These are phyloP conservation scores for Lepisosteus oculatus DNA, from an alignment of 2,113 vertebrate genomes.

Conservation along the genomic window DNA sequence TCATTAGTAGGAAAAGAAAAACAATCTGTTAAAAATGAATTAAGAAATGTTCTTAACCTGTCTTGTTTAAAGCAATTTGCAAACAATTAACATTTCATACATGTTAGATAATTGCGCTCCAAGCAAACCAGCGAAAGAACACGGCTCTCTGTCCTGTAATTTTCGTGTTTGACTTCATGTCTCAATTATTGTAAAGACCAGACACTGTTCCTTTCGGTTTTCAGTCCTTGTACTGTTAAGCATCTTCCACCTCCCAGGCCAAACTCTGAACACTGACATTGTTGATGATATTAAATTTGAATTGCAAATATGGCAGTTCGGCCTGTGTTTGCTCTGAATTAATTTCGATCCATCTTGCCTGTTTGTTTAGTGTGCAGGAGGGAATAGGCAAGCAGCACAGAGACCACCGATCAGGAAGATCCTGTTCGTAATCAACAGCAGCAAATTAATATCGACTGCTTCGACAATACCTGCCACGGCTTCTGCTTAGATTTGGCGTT, in stretches of 20 bases:
- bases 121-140: not conserved
- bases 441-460: constrained; percentile 16
- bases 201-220: not conserved
- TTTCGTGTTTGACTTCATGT: constrained; percentile 5
- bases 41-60: no score
- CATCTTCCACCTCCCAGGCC: not conserved
- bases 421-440: constrained; percentile 15
- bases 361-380: constrained; percentile 15
- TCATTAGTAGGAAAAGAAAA: no score
- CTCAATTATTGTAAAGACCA: constrained; percentile 3
- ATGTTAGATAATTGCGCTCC: no score
- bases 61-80: no score
- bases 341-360: constrained; percentile 19
- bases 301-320: constrained; percentile 24
- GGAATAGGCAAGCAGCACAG: constrained; percentile 9
- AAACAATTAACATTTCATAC: no score
- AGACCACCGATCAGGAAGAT: not conserved
- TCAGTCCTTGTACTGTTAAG: not conserved
- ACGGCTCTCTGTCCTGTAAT: not conserved
- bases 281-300: constrained; percentile 32
- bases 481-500: not conserved
- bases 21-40: no score
- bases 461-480: constrained; percentile 1
- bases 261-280: not conserved
- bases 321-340: constrained; percentile 15